Evolutionary conservation across 2,113 vertebrate genomes (phyloP).

Genomic region (Penelope pileata): DNA sequence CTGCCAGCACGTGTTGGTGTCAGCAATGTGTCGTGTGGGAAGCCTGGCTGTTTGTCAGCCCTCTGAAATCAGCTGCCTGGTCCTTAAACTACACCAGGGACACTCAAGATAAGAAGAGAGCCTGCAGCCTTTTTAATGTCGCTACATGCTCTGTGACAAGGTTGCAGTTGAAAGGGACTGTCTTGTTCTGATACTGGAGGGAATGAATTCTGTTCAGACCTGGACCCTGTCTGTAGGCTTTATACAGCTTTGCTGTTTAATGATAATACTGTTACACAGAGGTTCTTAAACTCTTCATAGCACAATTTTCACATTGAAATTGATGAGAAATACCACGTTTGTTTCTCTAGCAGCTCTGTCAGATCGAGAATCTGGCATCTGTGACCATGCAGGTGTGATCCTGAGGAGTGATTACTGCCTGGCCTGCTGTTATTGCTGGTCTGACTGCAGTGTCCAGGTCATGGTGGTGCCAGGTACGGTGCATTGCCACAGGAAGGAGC

Average conservation of each 20-base stretch:
- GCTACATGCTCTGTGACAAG: background rate
- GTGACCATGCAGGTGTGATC: background rate
- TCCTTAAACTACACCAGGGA: background rate
- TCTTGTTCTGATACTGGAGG: background rate
- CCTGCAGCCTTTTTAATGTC: background rate
- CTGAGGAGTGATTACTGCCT: background rate
- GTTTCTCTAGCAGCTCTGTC: background rate
- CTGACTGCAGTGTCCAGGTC: background rate
- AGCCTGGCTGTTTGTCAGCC: background rate
- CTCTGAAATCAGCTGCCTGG: background rate
- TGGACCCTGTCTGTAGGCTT: background rate
- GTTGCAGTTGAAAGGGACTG: background rate
- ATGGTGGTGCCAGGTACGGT: background rate
- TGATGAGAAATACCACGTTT: background rate
- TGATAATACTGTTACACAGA: background rate
- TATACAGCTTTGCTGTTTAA: background rate
- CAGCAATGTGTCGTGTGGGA: background rate
- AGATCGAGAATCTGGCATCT: background rate
- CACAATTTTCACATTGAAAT: background rate
- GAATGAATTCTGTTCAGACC: background rate
- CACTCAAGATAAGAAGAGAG: background rate
- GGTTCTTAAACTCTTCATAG: background rate
- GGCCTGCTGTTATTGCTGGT: background rate
- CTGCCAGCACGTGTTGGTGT: fast-evolving
- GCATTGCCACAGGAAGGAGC: background rate